These are phyloP conservation scores for Pycnonotus jocosus DNA, from an alignment of 2,113 vertebrate species.

Conservation along the genomic window DNA sequence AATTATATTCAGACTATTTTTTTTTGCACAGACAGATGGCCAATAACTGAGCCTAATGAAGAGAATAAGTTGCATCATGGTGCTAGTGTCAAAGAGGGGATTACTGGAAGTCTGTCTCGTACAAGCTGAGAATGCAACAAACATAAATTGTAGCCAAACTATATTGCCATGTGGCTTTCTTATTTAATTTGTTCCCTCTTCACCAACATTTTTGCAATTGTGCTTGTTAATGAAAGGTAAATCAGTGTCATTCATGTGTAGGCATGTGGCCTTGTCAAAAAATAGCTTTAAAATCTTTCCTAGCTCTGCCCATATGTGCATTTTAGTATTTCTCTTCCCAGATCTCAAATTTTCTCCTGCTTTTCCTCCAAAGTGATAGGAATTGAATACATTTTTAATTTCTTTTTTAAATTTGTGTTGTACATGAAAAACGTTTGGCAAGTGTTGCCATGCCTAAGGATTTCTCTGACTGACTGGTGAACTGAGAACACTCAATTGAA, in stretches of 20 bases:
- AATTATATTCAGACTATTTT: constrained; percentile 17
- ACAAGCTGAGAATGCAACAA: constrained; percentile 39
- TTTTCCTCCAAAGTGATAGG: not conserved
- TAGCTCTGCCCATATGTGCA: not conserved
- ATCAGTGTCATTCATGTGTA: not conserved
- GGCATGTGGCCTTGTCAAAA: not conserved
- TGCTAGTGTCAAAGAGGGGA: constrained; percentile 21
- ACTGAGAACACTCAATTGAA: constrained; percentile 37
- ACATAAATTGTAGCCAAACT: not conserved
- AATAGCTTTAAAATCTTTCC: not conserved
- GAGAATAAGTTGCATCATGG: constrained; percentile 34
- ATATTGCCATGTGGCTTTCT: not conserved
- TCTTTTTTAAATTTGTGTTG: not conserved
- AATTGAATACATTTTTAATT: not conserved
- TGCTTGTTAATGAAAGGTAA: constrained; percentile 5
- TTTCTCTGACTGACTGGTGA: constrained; percentile 17
- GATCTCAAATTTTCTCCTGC: not conserved
- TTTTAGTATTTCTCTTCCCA: not conserved
- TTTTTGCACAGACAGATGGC: constrained; percentile 31
- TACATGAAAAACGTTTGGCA: not conserved
- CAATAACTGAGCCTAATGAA: constrained; percentile 41
- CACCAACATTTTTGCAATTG: not conserved
- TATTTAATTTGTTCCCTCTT: not conserved
- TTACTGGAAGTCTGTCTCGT: constrained; percentile 27
- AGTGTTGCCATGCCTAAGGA: not conserved